phyloP scores from a whole-genome alignment of 1,140 invertebrate species.

The Elysia chlorotica region DNA sequence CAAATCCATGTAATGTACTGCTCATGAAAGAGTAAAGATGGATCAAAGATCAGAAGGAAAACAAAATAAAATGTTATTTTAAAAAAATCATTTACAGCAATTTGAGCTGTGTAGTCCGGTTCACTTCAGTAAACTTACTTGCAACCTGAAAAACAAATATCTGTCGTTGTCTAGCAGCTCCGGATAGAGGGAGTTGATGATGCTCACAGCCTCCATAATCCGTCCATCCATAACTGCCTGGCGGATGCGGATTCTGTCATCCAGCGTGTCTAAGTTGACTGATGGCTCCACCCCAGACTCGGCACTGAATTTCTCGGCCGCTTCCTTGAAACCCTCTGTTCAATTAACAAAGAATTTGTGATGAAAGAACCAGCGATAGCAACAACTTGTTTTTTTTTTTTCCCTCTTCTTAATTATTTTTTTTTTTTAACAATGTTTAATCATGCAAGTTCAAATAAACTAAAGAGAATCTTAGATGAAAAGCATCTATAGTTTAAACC shows the following conservation, averaged over 20 bases:
- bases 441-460: no score
- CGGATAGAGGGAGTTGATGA: slow-evolving; percentile 94
- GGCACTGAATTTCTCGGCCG: slow-evolving; percentile 93
- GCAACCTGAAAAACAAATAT: slow-evolving; percentile 94
- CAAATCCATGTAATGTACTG: no score
- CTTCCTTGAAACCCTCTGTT: slow-evolving; percentile 96
- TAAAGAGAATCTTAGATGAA: no score
- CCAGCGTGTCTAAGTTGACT: slow-evolving; percentile 85
- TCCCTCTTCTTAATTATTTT: not conserved
- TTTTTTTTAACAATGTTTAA: no score
- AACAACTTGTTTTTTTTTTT: not conserved
- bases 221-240: slow-evolving; percentile 92
- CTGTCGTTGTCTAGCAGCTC: slow-evolving; percentile 93
- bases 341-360: slow-evolving; percentile 25
- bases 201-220: slow-evolving; percentile 89
- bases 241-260: slow-evolving; percentile 91
- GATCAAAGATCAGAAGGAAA: no score
- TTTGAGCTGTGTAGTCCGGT: not conserved
- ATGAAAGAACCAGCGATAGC: not conserved
- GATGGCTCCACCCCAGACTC: slow-evolving; percentile 89
- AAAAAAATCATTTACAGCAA: not conserved
- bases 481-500: no score
- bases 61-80: no score
- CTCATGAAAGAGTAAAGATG: no score
- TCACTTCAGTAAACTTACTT: slow-evolving; percentile 65